These are phyloP conservation scores for Vespertilio murinus DNA, from an alignment of 2,797 vertebrate genomes.

Conservation along the genomic window DNA sequence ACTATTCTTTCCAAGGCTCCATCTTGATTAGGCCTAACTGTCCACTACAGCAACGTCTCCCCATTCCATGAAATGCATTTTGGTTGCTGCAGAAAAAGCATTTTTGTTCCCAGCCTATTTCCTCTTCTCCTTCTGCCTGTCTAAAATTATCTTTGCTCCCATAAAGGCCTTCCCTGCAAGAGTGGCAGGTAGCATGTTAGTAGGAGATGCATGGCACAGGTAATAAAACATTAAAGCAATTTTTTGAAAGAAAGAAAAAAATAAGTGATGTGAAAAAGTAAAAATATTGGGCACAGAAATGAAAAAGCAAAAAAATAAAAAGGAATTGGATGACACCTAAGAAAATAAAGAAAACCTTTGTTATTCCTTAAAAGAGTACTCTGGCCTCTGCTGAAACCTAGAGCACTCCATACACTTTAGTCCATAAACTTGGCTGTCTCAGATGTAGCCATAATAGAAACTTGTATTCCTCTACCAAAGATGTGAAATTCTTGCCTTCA, in stretches of 20 bases:
- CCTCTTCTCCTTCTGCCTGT: background rate
- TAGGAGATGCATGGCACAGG: background rate
- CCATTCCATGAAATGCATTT: background rate
- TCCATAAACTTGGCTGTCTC: background rate
- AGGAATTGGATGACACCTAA: background rate
- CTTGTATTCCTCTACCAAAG: background rate
- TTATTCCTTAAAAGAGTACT: background rate
- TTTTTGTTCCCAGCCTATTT: background rate
- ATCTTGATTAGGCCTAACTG: background rate
- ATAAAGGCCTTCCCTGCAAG: background rate
- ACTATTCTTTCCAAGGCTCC: background rate
- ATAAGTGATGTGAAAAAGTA: background rate
- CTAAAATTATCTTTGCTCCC: background rate
- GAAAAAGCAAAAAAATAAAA: conserved; percentile 1
- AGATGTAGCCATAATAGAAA: background rate
- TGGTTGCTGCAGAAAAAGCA: background rate
- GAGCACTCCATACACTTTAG: background rate
- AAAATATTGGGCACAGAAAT: background rate
- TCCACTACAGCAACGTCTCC: background rate
- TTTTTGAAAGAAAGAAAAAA: background rate
- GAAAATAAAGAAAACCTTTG: background rate
- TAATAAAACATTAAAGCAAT: background rate
- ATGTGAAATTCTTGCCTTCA: background rate
- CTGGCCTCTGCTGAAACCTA: background rate
- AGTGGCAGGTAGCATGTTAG: background rate